These are phyloP conservation scores for Tuberolachnus salignus DNA, from an alignment of 2,888 invertebrate species.

Conservation along the genomic window DNA sequence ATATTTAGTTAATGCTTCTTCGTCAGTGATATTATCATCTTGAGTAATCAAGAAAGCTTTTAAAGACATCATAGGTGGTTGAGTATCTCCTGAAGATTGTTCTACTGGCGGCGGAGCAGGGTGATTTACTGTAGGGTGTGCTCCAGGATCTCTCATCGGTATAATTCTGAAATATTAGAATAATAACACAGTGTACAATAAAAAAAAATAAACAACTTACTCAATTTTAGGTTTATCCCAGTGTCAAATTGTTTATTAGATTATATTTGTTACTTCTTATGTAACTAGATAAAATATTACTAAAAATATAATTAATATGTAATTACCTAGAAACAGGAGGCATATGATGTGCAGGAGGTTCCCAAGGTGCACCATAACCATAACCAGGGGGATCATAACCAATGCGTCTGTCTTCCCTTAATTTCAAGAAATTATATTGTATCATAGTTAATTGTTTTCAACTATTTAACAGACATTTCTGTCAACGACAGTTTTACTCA, in stretches of 20 bases:
- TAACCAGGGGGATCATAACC: constrained; percentile 58
- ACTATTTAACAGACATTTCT: background rate
- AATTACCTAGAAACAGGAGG: constrained; percentile 55
- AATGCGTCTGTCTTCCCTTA: constrained; percentile 57
- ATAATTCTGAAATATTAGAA: constrained; percentile 38
- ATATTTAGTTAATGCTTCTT: constrained; percentile 94
- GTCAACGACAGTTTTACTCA: constrained; percentile 63
- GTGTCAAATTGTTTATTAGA: too few relatives aligned
- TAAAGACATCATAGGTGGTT: constrained; percentile 95
- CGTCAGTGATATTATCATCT: constrained; percentile 96
- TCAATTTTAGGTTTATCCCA: too few relatives aligned
- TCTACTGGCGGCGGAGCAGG: constrained; percentile 41
- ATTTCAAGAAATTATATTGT: background rate
- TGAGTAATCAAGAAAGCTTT: constrained; percentile 95
- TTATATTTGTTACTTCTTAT: background rate
- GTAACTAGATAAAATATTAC: background rate
- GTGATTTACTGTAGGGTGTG: constrained; percentile 39
- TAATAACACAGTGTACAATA: too few relatives aligned
- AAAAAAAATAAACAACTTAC: too few relatives aligned
- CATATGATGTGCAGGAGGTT: constrained; percentile 59
- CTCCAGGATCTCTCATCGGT: constrained; percentile 50
- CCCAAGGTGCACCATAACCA: constrained; percentile 56
- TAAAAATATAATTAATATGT: background rate
- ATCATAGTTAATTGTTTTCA: background rate
- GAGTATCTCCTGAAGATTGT: constrained; percentile 68